These are phyloP conservation scores for Leucopsar rothschildi DNA, from an alignment of 2,113 vertebrate genomes.

Conservation along the genomic window DNA sequence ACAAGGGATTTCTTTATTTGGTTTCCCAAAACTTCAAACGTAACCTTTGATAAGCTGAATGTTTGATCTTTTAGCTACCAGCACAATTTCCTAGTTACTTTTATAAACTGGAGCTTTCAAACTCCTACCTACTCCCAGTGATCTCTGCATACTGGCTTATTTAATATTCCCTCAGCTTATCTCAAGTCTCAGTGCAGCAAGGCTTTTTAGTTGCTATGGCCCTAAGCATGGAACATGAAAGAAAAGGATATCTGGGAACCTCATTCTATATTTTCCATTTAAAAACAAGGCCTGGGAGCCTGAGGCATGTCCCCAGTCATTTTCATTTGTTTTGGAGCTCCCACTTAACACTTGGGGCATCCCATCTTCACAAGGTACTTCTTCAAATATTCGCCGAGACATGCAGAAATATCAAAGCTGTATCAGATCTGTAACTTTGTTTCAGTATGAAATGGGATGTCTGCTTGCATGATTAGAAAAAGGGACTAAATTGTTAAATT, in stretches of 20 bases:
- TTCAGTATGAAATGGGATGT: neutral
- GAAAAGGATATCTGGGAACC: constrained; percentile 35
- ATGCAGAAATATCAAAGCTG: neutral
- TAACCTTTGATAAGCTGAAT: constrained; percentile 49
- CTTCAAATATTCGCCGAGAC: neutral
- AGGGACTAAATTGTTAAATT: neutral
- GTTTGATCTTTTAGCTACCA: constrained; percentile 65
- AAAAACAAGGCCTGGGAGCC: constrained; percentile 13
- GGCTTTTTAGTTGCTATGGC: constrained; percentile 49
- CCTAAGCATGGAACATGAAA: constrained; percentile 56
- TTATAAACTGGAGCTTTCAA: constrained; percentile 52
- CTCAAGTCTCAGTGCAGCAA: constrained; percentile 29
- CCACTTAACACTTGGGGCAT: neutral
- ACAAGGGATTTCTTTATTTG: constrained; percentile 39
- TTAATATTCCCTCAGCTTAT: constrained; percentile 60
- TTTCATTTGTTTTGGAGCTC: neutral
- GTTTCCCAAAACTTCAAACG: constrained; percentile 50
- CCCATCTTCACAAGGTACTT: neutral
- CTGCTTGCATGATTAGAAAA: neutral
- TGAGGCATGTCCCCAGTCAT: neutral
- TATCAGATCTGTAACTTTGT: neutral
- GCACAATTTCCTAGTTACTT: constrained; percentile 53
- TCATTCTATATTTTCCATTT: constrained; percentile 13
- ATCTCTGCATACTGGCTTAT: constrained; percentile 44
- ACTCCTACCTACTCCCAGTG: constrained; percentile 31